Evolutionary conservation across 2,113 vertebrate species (phyloP), one percentile per base, ranked within the genome.

Genomic region (Lota lota): DNA sequence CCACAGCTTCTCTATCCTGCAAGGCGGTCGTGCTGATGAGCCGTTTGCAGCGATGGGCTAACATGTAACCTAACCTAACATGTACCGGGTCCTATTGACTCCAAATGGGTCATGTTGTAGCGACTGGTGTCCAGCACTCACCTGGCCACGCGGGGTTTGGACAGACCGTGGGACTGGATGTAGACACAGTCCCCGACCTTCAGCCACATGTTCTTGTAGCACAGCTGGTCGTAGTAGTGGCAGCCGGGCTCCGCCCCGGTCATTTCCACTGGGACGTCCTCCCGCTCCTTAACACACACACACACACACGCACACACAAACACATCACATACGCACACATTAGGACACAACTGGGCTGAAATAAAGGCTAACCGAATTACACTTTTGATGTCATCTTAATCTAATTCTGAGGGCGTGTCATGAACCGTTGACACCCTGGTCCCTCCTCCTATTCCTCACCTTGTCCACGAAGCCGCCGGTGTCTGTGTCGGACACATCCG

Each of bases 121-220:
- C 11, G 15, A 1, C 12, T 12, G 15, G 59, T 12, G 5, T 12
- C 58, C 19, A 12, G 72, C 0, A 73, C 87, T 47, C 68, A 98
- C 97, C 97, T 95, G 86, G 96, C 96, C 22, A 98, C 93, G 1
- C 95, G 91, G 63, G 94, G 93, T 66, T 94, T 94, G 61, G 94
- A 93, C 61, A 97, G 88, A 56, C 97, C 95, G 17, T 98, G 96
- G 1, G 97, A 97, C 77, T 95, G 94, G 74, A 99, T 96, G 87
- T 95, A 98, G 78, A 98, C 95, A 77, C 94, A 98, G 77, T 99
- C 97, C 0, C 97, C 97, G 73, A 98, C 91, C 84, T 99, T 99
- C 60, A 94, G 89, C 96, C 96, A 99, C 91, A 93, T 88, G 61
- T 94, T 94, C 76, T 97, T 98, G 85, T 94, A 94, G 79, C 75